These are phyloP conservation scores for Percopsis transmontana DNA, from an alignment of 2,113 vertebrate species.

Conservation along the genomic window DNA sequence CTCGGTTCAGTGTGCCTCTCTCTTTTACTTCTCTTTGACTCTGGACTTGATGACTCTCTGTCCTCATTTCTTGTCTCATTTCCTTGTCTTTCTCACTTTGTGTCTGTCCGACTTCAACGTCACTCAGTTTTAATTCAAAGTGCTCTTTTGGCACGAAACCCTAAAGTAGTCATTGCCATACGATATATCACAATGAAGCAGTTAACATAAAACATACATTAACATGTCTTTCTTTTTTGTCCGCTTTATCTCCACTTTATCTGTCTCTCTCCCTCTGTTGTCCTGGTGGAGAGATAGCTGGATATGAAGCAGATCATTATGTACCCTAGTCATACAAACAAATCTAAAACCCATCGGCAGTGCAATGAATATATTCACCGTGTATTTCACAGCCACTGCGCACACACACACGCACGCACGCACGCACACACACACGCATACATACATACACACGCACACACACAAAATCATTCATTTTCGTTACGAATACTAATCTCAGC, in stretches of 20 bases:
- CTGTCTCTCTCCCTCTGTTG: not conserved
- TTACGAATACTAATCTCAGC: slow-evolving; percentile 24
- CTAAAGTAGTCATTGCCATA: not conserved
- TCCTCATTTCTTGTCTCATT: no score
- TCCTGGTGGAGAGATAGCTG: slow-evolving; percentile 25
- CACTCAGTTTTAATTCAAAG: no score
- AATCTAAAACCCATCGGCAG: slow-evolving; percentile 35
- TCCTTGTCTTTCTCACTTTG: no score
- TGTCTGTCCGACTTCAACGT: no score
- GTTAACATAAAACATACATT: no score
- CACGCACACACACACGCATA: slow-evolving; percentile 8
- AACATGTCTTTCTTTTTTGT: not conserved
- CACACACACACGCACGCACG: not conserved
- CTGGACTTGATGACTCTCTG: no score
- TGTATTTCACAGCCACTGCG: slow-evolving; percentile 20
- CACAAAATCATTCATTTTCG: slow-evolving; percentile 4
- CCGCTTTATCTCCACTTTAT: not conserved
- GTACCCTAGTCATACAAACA: slow-evolving; percentile 38
- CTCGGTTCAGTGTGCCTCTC: no score
- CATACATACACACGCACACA: not conserved
- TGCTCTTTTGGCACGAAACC: no score
- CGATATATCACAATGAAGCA: not conserved
- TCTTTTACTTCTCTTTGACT: no score
- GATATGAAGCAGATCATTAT: slow-evolving; percentile 48
- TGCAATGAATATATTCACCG: slow-evolving; percentile 39